Conservation (phyloP, 2,888 invertebrate genomes). For the Pimpla rufipes region DNA sequence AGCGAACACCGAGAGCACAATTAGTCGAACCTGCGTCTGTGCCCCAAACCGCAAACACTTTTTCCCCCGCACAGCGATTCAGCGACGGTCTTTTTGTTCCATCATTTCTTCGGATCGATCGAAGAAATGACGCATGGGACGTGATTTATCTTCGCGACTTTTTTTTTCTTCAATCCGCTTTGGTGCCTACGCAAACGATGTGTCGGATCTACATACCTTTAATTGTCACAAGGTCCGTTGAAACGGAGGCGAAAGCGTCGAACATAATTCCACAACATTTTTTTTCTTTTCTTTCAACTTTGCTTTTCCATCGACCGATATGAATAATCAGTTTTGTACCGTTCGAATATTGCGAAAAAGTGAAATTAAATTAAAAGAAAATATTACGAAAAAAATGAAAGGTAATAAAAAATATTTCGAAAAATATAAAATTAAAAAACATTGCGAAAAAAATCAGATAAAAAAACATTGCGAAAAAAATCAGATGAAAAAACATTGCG, state of each 20-base stretch:
- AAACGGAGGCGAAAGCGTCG: neutral
- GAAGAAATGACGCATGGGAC: conserved; percentile 3
- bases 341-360: too few relatives aligned
- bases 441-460: too few relatives aligned
- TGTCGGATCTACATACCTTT: neutral
- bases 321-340: neutral
- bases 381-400: too few relatives aligned
- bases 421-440: too few relatives aligned
- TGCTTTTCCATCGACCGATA: neutral
- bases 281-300: neutral
- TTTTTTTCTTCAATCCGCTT: neutral
- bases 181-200: neutral
- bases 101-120: conserved; percentile 14
- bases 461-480: too few relatives aligned
- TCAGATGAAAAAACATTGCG: too few relatives aligned
- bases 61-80: neutral
- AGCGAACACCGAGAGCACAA: conserved; percentile 68
- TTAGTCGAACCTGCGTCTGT: conserved; percentile 42
- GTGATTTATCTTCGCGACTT: conserved; percentile 4
- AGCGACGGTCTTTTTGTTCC: neutral
- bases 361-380: too few relatives aligned
- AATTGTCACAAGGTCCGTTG: neutral
- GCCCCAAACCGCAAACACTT: conserved; percentile 3
- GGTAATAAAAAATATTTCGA: too few relatives aligned
- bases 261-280: neutral